Percentiles rank a stretch among this genome's conserved stretches.
Evolutionary conservation across 1,140 invertebrate species (phyloP).

Genomic region (Trypoxylus dichotomus): DNA sequence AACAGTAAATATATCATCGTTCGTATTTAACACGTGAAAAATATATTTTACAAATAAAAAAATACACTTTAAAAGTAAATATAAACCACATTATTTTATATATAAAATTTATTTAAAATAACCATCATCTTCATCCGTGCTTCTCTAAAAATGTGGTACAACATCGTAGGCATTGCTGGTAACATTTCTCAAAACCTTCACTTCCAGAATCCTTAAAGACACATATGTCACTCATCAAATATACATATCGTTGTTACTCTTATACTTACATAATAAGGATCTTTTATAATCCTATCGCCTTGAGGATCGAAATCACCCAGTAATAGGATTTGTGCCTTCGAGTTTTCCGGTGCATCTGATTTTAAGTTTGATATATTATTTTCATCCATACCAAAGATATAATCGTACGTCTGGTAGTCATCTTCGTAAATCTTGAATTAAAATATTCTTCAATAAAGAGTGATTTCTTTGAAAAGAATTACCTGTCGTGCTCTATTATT

Average conservation of each 20-base stretch:
- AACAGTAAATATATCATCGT: no score
- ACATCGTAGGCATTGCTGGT: slow-evolving; percentile 69
- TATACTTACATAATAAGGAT: slow-evolving; percentile 83
- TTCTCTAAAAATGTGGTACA: slow-evolving; percentile 67
- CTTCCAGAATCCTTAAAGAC: slow-evolving; percentile 60
- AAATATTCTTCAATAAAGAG: background rate
- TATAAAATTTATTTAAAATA: background rate
- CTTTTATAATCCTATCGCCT: slow-evolving; percentile 76
- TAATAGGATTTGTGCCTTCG: slow-evolving; percentile 72
- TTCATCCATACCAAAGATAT: slow-evolving; percentile 90
- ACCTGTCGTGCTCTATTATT: slow-evolving; percentile 77
- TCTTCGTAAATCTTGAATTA: slow-evolving; percentile 40
- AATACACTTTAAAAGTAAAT: background rate
- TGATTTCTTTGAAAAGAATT: slow-evolving; percentile 26
- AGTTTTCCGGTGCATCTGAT: slow-evolving; percentile 56
- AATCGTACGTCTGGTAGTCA: slow-evolving; percentile 80
- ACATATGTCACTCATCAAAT: background rate
- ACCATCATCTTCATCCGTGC: background rate
- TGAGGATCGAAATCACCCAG: slow-evolving; percentile 82
- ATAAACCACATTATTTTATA: background rate
- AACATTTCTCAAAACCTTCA: slow-evolving; percentile 72
- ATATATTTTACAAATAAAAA: background rate
- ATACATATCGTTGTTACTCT: background rate
- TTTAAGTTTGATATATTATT: slow-evolving; percentile 75
- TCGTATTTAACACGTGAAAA: no score